Percentiles rank a stretch among this genome's conserved stretches.
Conservation (phyloP, 2,797 vertebrate species). For the Clarias pachynema region DNA sequence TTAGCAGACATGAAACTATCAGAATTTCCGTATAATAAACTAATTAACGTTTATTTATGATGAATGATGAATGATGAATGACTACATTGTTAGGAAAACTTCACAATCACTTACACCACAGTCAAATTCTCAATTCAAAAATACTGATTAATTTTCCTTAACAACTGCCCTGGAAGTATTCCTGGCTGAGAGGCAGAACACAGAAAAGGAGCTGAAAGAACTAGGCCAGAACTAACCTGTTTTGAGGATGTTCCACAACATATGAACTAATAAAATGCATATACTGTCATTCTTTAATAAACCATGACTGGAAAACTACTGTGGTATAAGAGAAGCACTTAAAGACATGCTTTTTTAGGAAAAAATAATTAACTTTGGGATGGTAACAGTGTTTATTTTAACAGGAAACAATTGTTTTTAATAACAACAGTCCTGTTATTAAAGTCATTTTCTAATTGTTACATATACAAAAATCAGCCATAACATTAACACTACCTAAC, state of each 20-base stretch:
- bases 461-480: not conserved
- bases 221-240: not conserved
- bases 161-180: not conserved
- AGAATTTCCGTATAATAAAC: not conserved
- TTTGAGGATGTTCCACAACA: conserved; percentile 9
- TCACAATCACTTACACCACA: not conserved
- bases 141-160: not conserved
- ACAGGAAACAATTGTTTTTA: not conserved
- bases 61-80: conserved; percentile 3
- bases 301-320: not conserved
- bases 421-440: not conserved
- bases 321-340: conserved; percentile 7
- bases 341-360: not conserved
- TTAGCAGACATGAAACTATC: not conserved
- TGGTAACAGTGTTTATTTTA: not conserved
- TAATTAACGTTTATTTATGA: not conserved
- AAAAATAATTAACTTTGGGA: not conserved
- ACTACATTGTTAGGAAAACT: not conserved
- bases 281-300: not conserved
- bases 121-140: not conserved
- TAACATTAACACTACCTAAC: no score
- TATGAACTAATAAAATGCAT: not conserved
- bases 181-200: not conserved
- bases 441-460: not conserved
- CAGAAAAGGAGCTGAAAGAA: not conserved